phyloP scores from a whole-genome alignment of 35 echinoderm and acorn worm genomes.

The Ophiothrix spiculata region DNA sequence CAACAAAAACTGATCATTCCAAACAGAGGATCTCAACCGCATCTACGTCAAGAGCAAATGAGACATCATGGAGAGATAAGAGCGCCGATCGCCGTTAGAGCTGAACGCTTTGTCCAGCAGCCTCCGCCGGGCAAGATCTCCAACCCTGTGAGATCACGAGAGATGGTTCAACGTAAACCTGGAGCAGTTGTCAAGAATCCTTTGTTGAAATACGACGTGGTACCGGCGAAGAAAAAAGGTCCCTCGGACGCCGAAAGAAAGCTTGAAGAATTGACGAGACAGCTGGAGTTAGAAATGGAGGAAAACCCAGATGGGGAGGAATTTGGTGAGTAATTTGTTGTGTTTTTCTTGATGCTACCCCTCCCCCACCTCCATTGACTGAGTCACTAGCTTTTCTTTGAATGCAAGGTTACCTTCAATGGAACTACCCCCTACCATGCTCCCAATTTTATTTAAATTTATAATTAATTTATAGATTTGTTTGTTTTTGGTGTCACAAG shows the following conservation, averaged over 20 bases:
- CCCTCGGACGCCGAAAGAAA: conserved; percentile 87
- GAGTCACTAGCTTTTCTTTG: background rate
- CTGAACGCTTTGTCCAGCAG: background rate
- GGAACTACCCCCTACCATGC: too few relatives aligned
- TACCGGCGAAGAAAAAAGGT: conserved; percentile 65
- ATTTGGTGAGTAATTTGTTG: conserved; percentile 78
- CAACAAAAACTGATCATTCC: too few relatives aligned
- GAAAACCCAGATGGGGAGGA: conserved; percentile 91
- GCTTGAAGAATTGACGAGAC: conserved; percentile 81
- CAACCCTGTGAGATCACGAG: background rate
- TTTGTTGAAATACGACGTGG: conserved; percentile 78
- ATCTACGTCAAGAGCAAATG: background rate
- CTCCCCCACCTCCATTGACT: background rate
- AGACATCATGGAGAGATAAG: background rate
- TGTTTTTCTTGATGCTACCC: background rate
- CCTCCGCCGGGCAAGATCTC: background rate
- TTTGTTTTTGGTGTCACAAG: too few relatives aligned
- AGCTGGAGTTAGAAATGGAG: conserved; percentile 91
- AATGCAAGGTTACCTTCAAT: too few relatives aligned
- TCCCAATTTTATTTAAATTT: too few relatives aligned
- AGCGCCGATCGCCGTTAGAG: background rate
- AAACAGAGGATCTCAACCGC: background rate
- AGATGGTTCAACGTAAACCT: background rate
- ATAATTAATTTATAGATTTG: too few relatives aligned
- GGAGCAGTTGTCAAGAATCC: conserved; percentile 50